phyloP scores from a whole-genome alignment of 2,888 invertebrate species.

The Ophion slaviceki region DNA sequence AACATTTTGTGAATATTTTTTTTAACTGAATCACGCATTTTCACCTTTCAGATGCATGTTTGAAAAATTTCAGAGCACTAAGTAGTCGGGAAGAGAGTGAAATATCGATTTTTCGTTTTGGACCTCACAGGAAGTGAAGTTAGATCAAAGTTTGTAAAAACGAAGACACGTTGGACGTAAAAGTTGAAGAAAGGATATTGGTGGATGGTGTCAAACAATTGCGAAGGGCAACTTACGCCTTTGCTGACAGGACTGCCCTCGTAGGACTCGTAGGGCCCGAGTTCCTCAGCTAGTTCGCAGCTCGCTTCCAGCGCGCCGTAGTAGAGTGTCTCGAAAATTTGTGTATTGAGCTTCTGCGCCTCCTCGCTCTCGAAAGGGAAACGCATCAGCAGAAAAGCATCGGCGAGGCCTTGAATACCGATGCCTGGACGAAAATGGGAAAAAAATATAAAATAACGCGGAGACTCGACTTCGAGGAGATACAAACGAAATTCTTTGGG shows the following conservation, averaged over 20 bases:
- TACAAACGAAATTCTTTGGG: no score
- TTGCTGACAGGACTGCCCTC: conserved; percentile 96
- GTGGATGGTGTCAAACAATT: not conserved
- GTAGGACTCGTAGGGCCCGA: conserved; percentile 96
- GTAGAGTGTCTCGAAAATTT: conserved; percentile 99
- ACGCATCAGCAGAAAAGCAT: conserved; percentile 97
- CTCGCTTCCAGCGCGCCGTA: conserved; percentile 98
- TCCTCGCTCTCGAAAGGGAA: conserved; percentile 95
- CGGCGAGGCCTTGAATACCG: conserved; percentile 98
- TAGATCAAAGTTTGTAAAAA: no score
- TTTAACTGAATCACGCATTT: no score
- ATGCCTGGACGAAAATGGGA: conserved; percentile 85
- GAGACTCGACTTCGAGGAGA: not conserved
- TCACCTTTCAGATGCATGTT: no score
- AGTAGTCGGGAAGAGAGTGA: no score
- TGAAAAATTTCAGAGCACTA: no score
- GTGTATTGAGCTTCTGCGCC: conserved; percentile 94
- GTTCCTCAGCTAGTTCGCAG: conserved; percentile 94
- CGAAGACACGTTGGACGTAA: no score
- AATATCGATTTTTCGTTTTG: no score
- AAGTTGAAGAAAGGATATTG: no score
- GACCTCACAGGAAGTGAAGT: no score
- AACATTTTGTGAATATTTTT: no score
- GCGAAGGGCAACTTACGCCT: conserved; percentile 86
- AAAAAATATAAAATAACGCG: not conserved